phyloP scores from a whole-genome alignment of 2,797 vertebrate genomes.

The Tamandua tetradactyla region DNA sequence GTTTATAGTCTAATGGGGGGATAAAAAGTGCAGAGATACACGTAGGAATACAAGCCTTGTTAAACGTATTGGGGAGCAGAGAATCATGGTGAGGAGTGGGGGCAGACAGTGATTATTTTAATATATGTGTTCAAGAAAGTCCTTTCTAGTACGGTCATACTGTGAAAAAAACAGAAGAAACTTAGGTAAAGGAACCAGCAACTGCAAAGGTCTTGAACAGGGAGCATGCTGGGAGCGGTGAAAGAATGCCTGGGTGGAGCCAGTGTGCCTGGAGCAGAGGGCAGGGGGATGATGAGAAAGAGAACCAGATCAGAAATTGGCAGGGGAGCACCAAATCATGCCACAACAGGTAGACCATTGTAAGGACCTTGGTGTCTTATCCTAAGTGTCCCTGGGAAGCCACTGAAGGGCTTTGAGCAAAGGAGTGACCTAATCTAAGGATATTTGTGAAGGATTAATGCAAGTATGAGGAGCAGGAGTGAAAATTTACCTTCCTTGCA shows the following conservation, averaged over 20 bases:
- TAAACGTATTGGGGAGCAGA: background rate
- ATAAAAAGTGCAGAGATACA: background rate
- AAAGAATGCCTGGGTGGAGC: no score
- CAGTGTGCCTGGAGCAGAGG: no score
- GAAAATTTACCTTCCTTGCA: background rate
- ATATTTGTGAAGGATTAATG: background rate
- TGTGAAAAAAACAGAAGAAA: background rate
- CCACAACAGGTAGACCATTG: background rate
- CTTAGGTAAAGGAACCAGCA: background rate
- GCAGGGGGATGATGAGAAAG: background rate
- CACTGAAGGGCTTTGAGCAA: background rate
- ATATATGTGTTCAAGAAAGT: background rate
- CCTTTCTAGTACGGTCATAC: background rate
- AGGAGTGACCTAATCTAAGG: background rate
- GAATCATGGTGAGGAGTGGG: background rate
- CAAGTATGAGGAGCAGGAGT: background rate
- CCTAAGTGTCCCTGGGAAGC: background rate
- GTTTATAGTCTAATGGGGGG: background rate
- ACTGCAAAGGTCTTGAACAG: no score
- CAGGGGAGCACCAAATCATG: background rate
- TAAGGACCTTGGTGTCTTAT: background rate
- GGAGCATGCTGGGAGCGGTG: background rate
- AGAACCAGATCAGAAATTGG: background rate
- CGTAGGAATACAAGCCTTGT: no score
- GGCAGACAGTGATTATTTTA: background rate